Evolutionary conservation across 2,113 vertebrate genomes (phyloP).

Genomic region (Pseudonaja textilis): DNA sequence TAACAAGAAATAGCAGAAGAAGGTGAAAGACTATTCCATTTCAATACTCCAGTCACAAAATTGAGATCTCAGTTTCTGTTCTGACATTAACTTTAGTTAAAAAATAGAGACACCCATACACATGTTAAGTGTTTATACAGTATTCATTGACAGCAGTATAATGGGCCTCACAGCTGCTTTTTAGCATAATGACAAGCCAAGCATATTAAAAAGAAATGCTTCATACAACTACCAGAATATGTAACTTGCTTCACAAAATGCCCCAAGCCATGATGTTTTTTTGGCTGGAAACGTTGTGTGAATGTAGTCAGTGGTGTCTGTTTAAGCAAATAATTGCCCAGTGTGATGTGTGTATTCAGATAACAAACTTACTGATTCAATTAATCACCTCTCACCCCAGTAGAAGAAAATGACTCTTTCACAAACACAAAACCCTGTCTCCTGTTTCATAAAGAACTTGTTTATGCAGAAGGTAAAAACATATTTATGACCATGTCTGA

Average conservation of each 20-base stretch:
- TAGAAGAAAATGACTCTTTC: background rate
- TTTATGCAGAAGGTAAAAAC: background rate
- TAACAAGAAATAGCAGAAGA: background rate
- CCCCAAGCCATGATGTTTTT: background rate
- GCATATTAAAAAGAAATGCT: background rate
- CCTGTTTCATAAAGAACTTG: background rate
- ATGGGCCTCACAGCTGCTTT: background rate
- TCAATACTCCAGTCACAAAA: background rate
- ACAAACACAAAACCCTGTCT: background rate
- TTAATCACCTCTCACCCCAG: background rate
- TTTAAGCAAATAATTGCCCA: background rate
- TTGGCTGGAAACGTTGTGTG: background rate
- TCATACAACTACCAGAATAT: background rate
- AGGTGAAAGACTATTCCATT: background rate
- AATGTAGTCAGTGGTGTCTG: background rate
- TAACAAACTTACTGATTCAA: background rate
- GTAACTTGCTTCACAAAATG: background rate
- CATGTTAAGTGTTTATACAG: background rate
- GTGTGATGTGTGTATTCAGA: background rate
- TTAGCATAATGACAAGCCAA: background rate
- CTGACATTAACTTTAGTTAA: background rate
- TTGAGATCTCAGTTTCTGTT: background rate
- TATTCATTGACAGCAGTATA: background rate
- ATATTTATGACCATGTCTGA: background rate
- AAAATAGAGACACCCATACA: background rate